Evolutionary conservation across 64 coral and sea anemone species (phyloP), one percentile per base, ranked within the genome.

Genomic region (Acropora yongei): DNA sequence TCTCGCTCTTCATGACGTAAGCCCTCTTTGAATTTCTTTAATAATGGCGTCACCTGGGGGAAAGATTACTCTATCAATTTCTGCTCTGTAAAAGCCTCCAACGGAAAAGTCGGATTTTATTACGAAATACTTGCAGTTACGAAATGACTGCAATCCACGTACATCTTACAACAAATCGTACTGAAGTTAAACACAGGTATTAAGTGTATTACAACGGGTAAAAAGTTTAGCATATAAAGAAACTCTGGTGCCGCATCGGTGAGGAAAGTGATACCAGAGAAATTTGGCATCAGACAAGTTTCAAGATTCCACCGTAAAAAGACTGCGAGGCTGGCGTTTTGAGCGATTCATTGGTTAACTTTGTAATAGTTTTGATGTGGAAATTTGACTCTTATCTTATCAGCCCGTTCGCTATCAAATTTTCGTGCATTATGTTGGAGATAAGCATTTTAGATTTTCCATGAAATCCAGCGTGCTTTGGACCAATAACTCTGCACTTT

Each of bases 141-240:
- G n/a, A 71, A 71, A 71, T 71, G 68, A 71, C 18, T 71, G 68
- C 68, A 71, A 71, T 71, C 68, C 68, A 71, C 68, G 68, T 71
- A 71, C 6, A 6, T 71, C 68, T 71, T 71, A 71, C 14, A 71
- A 1, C 68, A 71, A 71, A 71, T 19, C 68, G 68, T 71, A 71
- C 20, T 71, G 68, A 71, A 71, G 1, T 16, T 18, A 71, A 71
- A 71, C 1, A 71, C 2, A 71, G 68, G 68, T 71, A 71, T 71
- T 9, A 71, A 71, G 67, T 71, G 67, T 71, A 71, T 14, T 9
- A 71, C 3, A 71, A n/a, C 18, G 8, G 8, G 19, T 71, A 18
- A 14, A n/a, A 14, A 71, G 10, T 14, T 71, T 3, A 71, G 18
- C 12, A 17, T 14, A 2, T 71, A n/a, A 71, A n/a, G 4, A 71